Evolutionary conservation across 1,140 invertebrate species (phyloP), one percentile per base, ranked within the genome.

Genomic region (Pogonus chalceus): DNA sequence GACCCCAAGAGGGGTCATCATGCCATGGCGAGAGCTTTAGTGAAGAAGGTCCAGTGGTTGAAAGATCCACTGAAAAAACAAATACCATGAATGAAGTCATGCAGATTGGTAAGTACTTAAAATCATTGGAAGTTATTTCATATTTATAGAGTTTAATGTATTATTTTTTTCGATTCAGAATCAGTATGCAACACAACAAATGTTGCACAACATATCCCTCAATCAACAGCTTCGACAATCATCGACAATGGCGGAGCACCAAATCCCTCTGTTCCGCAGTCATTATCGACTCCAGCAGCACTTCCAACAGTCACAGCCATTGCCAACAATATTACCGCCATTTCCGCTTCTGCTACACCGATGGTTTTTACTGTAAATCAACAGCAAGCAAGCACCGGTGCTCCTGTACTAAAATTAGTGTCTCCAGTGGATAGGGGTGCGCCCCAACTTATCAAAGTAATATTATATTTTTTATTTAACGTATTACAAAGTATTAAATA

Each of bases 21-120:
- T 43, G 37, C 37, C 3, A 43, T 43, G 37, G 37, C 3, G 9
- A 9, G 37, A 16, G 18, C 37, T 18, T 4, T 9, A 43, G 18
- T 18, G n/a, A n/a, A n/a, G n/a, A n/a, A n/a, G n/a, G n/a, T n/a
- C 7, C 37, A 4, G 18, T 31, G 4, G 26, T 31, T 14, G 26
- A 31, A 7, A 14, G 26, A 4, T 31, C 26, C 14, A 14, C 4
- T 31, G 7, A 31, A 31, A 14, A 31, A 16, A 43, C 37, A 16
- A 43, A 43, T 43, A 4, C 26, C 14, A 12, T 43, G 18, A 43
- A 9, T 18, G 37, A 4, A 43, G 18, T 43, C 37, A 43, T 43
- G 37, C 37, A 43, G 37, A 43, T 43, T 10, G 37, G 37, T 43
- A 18, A 43, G n/a, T n/a, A n/a, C n/a, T n/a, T n/a, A n/a, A n/a